These are phyloP conservation scores for Lepidocyrtoides sp. DNA, from an alignment of 2,888 invertebrate genomes.

Conservation along the genomic window DNA sequence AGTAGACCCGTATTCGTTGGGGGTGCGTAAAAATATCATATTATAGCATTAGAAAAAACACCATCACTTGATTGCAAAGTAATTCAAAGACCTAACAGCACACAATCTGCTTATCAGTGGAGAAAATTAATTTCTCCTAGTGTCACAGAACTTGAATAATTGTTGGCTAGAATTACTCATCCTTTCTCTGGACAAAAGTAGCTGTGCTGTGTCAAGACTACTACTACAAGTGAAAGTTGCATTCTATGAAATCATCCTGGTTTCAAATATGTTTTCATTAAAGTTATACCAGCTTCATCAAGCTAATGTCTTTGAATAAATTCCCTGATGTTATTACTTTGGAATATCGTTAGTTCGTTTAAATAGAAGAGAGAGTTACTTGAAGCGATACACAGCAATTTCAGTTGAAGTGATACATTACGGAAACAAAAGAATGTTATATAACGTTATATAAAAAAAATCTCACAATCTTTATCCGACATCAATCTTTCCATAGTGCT, in stretches of 20 bases:
- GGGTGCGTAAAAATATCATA: not conserved
- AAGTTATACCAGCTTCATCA: slow-evolving; percentile 36
- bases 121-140: not conserved
- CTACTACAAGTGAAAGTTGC: not conserved
- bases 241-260: not conserved
- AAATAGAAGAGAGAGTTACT: not conserved
- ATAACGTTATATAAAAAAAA: not conserved
- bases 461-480: not conserved
- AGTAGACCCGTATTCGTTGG: not conserved
- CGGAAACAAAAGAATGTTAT: not conserved
- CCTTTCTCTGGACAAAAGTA: not conserved
- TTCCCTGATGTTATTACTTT: not conserved
- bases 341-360: not conserved
- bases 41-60: not conserved
- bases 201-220: not conserved
- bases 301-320: slow-evolving; percentile 20
- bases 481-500: not conserved
- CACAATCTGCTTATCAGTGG: not conserved
- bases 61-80: not conserved
- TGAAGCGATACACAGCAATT: not conserved
- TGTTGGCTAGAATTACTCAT: too few relatives aligned
- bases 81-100: not conserved
- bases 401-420: not conserved
- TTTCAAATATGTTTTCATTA: slow-evolving; percentile 29
- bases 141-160: too few relatives aligned